Conservation (phyloP, 1,140 invertebrate genomes). For the Tetragnatha versicolor region DNA sequence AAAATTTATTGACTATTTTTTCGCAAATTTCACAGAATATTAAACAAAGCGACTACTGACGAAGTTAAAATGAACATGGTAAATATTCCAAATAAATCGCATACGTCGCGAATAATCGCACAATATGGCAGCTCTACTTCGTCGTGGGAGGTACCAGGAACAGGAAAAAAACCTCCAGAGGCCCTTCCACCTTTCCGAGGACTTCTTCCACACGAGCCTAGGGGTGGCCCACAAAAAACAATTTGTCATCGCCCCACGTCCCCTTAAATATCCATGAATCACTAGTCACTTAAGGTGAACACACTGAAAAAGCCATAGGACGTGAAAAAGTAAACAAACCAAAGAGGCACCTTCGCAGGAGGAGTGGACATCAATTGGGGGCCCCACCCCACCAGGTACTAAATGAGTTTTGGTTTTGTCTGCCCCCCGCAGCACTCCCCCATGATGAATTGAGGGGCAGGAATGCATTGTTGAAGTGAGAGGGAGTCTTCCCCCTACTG, state of each 20-base stretch:
- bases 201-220: background rate
- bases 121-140: background rate
- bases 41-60: too few relatives aligned
- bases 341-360: constrained; percentile 1
- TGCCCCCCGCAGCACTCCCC: background rate
- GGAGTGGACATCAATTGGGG: constrained; percentile 5
- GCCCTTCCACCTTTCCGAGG: background rate
- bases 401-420: constrained; percentile 37
- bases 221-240: constrained; percentile 14
- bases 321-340: constrained; percentile 40
- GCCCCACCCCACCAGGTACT: constrained; percentile 1
- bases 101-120: too few relatives aligned
- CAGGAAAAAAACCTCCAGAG: background rate
- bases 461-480: constrained; percentile 40
- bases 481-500: background rate
- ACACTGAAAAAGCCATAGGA: background rate
- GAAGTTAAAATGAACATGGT: too few relatives aligned
- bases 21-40: too few relatives aligned
- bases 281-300: constrained; percentile 32
- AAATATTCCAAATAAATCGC: too few relatives aligned
- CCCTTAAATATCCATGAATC: constrained; percentile 47
- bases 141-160: constrained; percentile 9
- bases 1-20: too few relatives aligned
- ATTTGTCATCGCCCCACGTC: constrained; percentile 49
- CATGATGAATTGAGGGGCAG: constrained; percentile 38